Base-by-base conservation (phyloP, 2,888 invertebrate species). In the Sussaba pulchella region DNA sequence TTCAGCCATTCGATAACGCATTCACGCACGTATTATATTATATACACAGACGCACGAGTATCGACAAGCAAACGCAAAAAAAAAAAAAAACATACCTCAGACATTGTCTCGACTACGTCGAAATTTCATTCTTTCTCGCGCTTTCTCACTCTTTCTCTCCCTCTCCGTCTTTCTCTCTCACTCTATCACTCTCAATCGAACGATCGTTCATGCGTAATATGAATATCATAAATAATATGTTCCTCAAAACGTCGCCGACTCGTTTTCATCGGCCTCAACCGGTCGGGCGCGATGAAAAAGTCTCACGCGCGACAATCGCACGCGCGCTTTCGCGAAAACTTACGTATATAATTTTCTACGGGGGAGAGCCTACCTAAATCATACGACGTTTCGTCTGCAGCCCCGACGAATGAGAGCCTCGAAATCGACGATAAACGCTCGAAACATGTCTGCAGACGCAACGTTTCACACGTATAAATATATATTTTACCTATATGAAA, bases 401-500 rank as follows among this genome's bases (percentile, higher is more conserved):
- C 17, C 31, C 31, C 36, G 31, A 57, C 8, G 31, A 50, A 57
- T 31, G 6, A 5, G 9, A 31, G 10, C 17, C 31, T 14, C 57
- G 12, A 14, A 10, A 19, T 50, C 50, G 50, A 21, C 50, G 50
- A 21, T 2, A 8, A 9, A 14, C 26, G 24, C 26, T 12, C 6
- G 0, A 54, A 54, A 2, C n/a, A 4, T 54, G 72, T 74, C 70
- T 70, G 81, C 59, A 78, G 26, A 71, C 72, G 36, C 81, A 64
- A 78, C 70, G 59, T 76, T 71, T 24, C 77, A 72, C 73, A 81
- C 89, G 88, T 89, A 91, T 89, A 91, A 91, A 92, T 92, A 91
- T 91, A 92, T 92, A 91, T 91, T 91, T 91, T 87, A 91, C 91
- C 89, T 91, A 91, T 92, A 91, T 92, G 92, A 91, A 92, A 92